Conservation (phyloP, 2,113 vertebrate species). For the Raja brachyura region DNA sequence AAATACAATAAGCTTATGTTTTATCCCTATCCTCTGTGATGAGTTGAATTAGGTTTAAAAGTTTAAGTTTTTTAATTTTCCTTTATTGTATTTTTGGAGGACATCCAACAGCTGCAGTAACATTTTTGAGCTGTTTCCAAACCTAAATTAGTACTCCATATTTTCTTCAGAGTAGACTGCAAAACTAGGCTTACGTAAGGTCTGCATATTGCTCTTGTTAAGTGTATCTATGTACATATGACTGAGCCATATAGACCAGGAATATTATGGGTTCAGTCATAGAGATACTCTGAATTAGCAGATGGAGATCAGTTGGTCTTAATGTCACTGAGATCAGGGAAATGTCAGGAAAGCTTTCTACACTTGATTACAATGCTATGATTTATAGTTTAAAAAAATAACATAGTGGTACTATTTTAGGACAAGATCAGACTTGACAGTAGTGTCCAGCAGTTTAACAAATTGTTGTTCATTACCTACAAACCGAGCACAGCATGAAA, state of each 20-base stretch:
- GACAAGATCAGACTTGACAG: background rate
- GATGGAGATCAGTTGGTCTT: background rate
- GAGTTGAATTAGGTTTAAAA: background rate
- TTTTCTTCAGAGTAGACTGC: conserved; percentile 3
- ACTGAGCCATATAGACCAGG: background rate
- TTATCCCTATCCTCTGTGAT: background rate
- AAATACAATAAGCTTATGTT: background rate
- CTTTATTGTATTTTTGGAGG: conserved; percentile 4
- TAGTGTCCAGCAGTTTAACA: background rate
- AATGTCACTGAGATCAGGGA: background rate
- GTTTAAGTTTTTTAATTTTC: background rate
- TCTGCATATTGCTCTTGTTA: conserved; percentile 13
- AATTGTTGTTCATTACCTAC: background rate
- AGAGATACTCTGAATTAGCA: background rate
- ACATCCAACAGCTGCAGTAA: background rate
- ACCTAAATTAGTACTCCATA: conserved; percentile 20
- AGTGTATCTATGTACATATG: background rate
- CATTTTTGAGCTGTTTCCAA: conserved; percentile 19
- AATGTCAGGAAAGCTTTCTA: background rate
- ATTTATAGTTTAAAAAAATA: background rate
- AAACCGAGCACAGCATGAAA: background rate
- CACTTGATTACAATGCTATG: background rate
- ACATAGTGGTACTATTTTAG: background rate
- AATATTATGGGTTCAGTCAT: background rate
- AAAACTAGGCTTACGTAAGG: background rate